Evolutionary conservation across 1,140 invertebrate species (phyloP), one percentile per base, ranked within the genome.

Genomic region (Drosophila parvula): DNA sequence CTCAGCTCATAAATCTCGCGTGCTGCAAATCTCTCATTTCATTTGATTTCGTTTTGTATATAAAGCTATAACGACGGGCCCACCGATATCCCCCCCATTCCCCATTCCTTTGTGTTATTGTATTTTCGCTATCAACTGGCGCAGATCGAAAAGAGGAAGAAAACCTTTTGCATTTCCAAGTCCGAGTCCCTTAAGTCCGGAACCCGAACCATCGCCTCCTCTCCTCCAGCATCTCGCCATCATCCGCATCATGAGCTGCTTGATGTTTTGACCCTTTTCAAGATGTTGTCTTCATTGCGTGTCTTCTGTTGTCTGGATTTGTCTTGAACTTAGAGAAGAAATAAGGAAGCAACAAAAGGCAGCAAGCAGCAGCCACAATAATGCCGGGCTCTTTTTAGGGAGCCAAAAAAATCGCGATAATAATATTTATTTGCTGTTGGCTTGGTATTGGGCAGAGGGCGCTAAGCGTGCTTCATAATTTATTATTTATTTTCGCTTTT

Each of bases 231-330:
- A 55, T 36, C 64, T 27, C 38, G 38, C 34, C 27, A 57, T 36
- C 47, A 47, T 36, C 67, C 30, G 45, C 67, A 59, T 59, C 68
- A 71, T 71, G 68, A 58, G 51, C 70, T 64, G 73, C 65, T 81
- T 88, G 84, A 83, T 82, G 76, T 86, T 79, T 88, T 88, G 83
- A 88, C 83, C 83, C 84, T 88, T 88, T 88, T 88, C 83, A 88
- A 88, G 83, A 88, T 88, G 83, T 88, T 88, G 83, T 88, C 83
- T 88, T 88, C 80, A 88, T 88, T 88, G 83, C 83, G 83, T 88
- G 83, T 70, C 76, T 74, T 77, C 41, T 65, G 70, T 48, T 62
- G 61, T 47, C 65, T 59, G 78, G 51, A 74, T 63, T 48, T 55
- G 61, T 67, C 65, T 69, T 67, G 65, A 53, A 67, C 47, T 44